A percentile compares a stretch with the other conserved stretches of the same genome.
These are phyloP conservation scores for Atta colombica DNA, from an alignment of 1,140 invertebrate genomes.

Conservation along the genomic window DNA sequence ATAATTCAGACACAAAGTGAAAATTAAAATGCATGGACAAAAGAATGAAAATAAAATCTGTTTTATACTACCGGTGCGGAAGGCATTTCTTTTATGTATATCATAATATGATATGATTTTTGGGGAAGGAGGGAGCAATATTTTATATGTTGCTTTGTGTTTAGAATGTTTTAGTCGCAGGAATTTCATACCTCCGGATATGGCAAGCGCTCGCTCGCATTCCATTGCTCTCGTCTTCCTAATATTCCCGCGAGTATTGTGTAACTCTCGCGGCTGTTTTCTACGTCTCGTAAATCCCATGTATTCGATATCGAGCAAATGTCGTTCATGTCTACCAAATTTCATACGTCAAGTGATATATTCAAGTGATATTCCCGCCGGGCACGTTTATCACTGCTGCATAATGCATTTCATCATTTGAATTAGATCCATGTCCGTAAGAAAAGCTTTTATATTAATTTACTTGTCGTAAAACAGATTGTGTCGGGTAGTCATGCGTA, in stretches of 20 bases:
- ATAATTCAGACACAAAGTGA: background rate
- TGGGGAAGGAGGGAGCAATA: background rate
- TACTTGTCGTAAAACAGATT: conserved; percentile 22
- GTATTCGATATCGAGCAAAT: background rate
- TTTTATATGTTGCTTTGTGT: background rate
- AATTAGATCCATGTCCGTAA: background rate
- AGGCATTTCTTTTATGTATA: conserved; percentile 14
- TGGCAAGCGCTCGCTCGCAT: background rate
- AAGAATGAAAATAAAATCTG: background rate
- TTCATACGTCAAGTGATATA: conserved; percentile 1
- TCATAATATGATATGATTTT: background rate
- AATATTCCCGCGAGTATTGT: conserved; percentile 32
- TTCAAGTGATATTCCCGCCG: background rate
- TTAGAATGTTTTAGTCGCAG: conserved; percentile 19
- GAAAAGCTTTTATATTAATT: background rate
- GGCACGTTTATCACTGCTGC: background rate
- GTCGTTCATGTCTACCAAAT: background rate
- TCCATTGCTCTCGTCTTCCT: background rate
- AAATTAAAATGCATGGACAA: background rate
- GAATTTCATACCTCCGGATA: conserved; percentile 51
- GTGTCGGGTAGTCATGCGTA: background rate
- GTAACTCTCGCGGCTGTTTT: conserved; percentile 18
- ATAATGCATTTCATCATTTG: conserved; percentile 38
- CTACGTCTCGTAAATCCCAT: conserved; percentile 24
- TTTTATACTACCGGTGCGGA: background rate